These are phyloP conservation scores for Sminthurides bifidus DNA, from an alignment of 1,140 invertebrate genomes.

Conservation along the genomic window DNA sequence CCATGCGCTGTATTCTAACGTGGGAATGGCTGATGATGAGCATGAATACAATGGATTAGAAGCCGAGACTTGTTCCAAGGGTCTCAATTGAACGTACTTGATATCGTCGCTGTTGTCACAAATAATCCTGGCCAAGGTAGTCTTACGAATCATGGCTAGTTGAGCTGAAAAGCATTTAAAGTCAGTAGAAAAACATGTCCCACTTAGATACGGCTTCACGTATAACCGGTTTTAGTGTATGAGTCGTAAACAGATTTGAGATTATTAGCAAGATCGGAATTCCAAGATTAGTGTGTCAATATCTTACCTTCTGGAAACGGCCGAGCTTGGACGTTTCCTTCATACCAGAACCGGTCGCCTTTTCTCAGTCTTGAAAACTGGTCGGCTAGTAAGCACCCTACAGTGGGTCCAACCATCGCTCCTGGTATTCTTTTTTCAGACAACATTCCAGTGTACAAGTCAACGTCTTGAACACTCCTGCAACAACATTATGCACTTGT, in stretches of 20 bases:
- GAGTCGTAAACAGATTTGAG: too few relatives aligned
- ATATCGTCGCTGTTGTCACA: slow-evolving; percentile 77
- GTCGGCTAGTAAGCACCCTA: slow-evolving; percentile 70
- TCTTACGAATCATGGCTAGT: slow-evolving; percentile 70
- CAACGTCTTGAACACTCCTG: slow-evolving; percentile 66
- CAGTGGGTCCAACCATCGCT: slow-evolving; percentile 66
- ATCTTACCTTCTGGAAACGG: slow-evolving; percentile 50
- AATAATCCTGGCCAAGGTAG: slow-evolving; percentile 67
- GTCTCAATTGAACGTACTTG: slow-evolving; percentile 55
- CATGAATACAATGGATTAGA: slow-evolving; percentile 11
- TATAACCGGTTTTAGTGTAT: neutral
- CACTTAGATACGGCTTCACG: neutral
- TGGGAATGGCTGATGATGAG: neutral
- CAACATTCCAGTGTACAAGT: slow-evolving; percentile 71
- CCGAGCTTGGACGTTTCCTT: slow-evolving; percentile 42
- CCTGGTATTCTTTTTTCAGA: slow-evolving; percentile 57
- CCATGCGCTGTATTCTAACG: neutral
- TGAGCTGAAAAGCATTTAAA: slow-evolving; percentile 57
- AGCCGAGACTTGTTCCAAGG: slow-evolving; percentile 47
- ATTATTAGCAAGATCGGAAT: neutral
- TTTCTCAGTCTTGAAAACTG: slow-evolving; percentile 68
- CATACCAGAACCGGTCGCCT: slow-evolving; percentile 81
- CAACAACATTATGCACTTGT: slow-evolving; percentile 19
- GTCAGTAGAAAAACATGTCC: slow-evolving; percentile 43
- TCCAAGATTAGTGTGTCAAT: neutral